Conservation (phyloP, 2,888 invertebrate genomes). For the Rhagonycha fulva region DNA sequence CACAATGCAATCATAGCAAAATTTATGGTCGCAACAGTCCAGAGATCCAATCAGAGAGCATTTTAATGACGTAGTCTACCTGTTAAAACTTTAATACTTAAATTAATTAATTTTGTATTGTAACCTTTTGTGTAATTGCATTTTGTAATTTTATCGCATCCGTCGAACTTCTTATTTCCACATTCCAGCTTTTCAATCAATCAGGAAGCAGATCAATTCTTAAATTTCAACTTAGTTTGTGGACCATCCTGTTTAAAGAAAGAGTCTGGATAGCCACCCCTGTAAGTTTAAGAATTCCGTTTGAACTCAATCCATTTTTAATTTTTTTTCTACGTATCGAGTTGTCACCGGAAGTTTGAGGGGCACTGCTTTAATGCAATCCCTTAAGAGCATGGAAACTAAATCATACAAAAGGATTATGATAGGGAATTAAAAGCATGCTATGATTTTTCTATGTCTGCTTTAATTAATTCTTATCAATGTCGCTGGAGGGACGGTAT, state of each 20-base stretch:
- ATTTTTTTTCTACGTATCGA: no score
- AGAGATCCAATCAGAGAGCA: no score
- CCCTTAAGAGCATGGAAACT: not conserved
- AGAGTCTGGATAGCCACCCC: no score
- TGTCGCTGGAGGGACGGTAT: not conserved
- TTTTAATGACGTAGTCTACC: conserved; percentile 19
- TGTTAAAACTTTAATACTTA: conserved; percentile 26
- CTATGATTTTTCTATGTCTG: not conserved
- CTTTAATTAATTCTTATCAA: not conserved
- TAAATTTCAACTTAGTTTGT: not conserved
- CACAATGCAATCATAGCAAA: no score
- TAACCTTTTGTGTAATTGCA: conserved; percentile 10
- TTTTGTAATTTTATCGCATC: conserved; percentile 2
- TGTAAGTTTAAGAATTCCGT: no score
- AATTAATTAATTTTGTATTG: conserved; percentile 33
- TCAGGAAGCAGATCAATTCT: no score
- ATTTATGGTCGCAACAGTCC: no score
- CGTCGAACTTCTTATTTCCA: not conserved
- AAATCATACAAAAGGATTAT: not conserved
- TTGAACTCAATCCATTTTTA: no score
- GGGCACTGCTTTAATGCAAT: not conserved
- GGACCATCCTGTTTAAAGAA: not conserved
- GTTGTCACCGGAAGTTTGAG: not conserved
- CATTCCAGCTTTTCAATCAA: not conserved
- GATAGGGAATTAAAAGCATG: not conserved